Base-by-base conservation (phyloP, 2,113 vertebrate species). In the Thunnus maccoyii region DNA sequence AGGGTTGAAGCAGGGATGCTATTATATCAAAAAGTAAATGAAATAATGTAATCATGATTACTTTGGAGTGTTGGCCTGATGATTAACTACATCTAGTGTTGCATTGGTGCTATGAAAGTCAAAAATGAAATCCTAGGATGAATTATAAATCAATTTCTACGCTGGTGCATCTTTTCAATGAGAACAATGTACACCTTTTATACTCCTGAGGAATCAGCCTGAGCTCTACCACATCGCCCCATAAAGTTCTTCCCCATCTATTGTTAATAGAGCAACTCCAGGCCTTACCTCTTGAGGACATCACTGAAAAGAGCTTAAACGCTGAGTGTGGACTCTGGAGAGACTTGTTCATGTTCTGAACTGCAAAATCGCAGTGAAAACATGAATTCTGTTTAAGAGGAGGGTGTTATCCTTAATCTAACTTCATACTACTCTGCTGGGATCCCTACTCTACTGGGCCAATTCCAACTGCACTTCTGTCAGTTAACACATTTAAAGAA, bases 401-500 rank as follows among this genome's bases (percentile, higher is more conserved):
- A 36, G 64, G 18, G 46, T 64, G 57, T 74, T 30, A 58, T 44
- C 32, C 55, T 61, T 41, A 61, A 46, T 68, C 32, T 30, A 50
- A 44, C 72, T 58, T 70, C 27, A 52, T 10, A 51, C 30, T 12
- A n/a, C 30, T 61, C 66, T 57, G n/a, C 72, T 44, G 62, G 78
- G 54, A 67, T 70, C 54, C 67, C 44, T 77, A 72, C 76, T 72
- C 55, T 71, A 0, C 75, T 62, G 65, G 57, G 60, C 47, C 80
- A 16, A 22, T 72, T 89, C 74, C 69, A 87, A 47, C 63, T 82
- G 67, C 55, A 86, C 50, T 46, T 66, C 41, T 64, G 58, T 74
- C 36, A 41, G 36, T 41, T 84, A 82, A 73, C 62, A 61, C 75
- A 61, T 84, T 79, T 72, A 56, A 85, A 86, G 76, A 88, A 91